A percentile compares a stretch with the other conserved stretches of the same genome.
Conservation (phyloP, 2,888 invertebrate genomes). For the Eupithecia dodoneata region DNA sequence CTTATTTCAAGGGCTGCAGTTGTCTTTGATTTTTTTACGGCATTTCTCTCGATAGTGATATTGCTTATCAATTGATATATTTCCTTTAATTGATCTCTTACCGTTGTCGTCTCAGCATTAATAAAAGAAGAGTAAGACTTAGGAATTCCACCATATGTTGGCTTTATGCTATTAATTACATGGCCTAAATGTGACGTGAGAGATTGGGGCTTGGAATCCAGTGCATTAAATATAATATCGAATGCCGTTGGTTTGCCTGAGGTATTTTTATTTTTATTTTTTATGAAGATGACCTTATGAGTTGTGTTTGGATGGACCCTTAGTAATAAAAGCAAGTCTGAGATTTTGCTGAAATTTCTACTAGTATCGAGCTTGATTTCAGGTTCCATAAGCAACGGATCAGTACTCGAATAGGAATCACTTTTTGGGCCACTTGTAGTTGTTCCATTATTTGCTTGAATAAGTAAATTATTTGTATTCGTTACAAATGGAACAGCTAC, state of each 20-base stretch:
- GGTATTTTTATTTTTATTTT: neutral
- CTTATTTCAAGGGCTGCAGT: neutral
- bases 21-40: neutral
- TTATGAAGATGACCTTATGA: neutral
- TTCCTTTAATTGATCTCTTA: neutral
- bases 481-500: neutral
- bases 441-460: neutral
- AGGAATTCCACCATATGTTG: neutral
- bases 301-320: neutral
- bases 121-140: neutral
- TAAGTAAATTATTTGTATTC: neutral
- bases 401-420: too few species aligned
- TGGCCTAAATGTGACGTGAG: neutral
- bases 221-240: neutral
- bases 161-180: neutral
- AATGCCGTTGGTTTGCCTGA: neutral
- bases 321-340: slow-evolving; percentile 2
- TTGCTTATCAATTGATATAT: neutral
- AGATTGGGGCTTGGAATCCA: neutral
- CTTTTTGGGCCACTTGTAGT: neutral
- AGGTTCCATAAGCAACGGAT: neutral
- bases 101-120: neutral
- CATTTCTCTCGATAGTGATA: neutral
- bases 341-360: neutral
- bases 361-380: neutral